Evolutionary conservation across 1,140 invertebrate species (phyloP), one percentile per base, ranked within the genome.

Genomic region (Arctopsyche grandis): DNA sequence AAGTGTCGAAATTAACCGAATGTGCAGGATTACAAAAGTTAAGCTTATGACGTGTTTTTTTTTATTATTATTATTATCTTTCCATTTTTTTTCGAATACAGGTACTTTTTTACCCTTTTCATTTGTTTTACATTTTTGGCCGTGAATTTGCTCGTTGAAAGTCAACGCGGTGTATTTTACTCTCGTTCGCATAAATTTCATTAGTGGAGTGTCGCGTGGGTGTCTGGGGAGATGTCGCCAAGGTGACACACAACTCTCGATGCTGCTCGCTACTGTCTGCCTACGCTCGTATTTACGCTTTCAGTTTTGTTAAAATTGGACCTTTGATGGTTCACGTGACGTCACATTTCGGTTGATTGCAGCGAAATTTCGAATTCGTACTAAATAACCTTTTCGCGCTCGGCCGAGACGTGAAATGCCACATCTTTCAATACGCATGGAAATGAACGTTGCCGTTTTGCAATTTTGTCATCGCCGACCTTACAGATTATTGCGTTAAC

Each of bases 231-330:
- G 63, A 26, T 66, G 12, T 48, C 44, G 43, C 69, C 69, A 71
- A 71, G 69, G 69, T 71, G 69, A 71, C 69, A 71, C 69, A 24
- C 44, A 38, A 44, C 24, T 44, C 66, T 38, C 9, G 69, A 46
- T 22, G 69, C 16, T 5, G 9, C 12, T 69, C 9, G 24, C 1
- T 22, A n/a, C 38, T 66, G 9, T 24, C 48, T 22, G 24, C 63
- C 63, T 66, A 66, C 63, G 63, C 63, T 66, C 63, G n/a, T n/a
- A n/a, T n/a, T n/a, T n/a, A n/a, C n/a, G 63, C 5, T 24, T 22
- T 3, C 63, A 10, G 58, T 52, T 52, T 52, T 10, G 58, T 60
- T 19, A 9, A 66, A 26, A 66, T 26, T 66, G 14, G 21, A 29
- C 22, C 26, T 22, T 66, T 66, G 21, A 21, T 66, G 22, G 21